Evolutionary conservation across 1,140 invertebrate genomes (phyloP).

Genomic region (Atta texana): DNA sequence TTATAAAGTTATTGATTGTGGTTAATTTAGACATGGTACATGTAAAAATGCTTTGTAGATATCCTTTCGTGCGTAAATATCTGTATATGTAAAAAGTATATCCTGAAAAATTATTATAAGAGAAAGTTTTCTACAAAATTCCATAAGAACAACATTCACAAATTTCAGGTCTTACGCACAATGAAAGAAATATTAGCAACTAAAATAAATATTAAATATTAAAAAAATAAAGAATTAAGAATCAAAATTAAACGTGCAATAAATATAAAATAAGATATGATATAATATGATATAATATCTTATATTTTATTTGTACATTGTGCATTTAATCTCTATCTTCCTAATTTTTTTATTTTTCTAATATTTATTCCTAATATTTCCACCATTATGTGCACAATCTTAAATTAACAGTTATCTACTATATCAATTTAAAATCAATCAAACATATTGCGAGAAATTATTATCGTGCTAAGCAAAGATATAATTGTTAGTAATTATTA

Average conservation of each 20-base stretch:
- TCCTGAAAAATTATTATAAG: slow-evolving; percentile 5
- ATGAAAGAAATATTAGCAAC: too few relatives aligned
- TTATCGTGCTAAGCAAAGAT: slow-evolving; percentile 27
- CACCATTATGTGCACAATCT: too few relatives aligned
- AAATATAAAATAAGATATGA: too few relatives aligned
- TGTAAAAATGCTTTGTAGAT: not conserved
- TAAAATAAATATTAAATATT: too few relatives aligned
- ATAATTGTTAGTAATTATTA: slow-evolving; percentile 67
- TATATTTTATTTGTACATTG: too few relatives aligned
- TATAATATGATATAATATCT: too few relatives aligned
- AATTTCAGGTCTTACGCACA: not conserved
- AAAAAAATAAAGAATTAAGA: too few relatives aligned
- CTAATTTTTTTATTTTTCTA: too few relatives aligned
- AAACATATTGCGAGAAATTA: slow-evolving; percentile 28
- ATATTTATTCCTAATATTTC: too few relatives aligned
- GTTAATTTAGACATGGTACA: not conserved
- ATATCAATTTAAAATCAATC: slow-evolving; percentile 14
- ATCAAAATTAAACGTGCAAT: too few relatives aligned
- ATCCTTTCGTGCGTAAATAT: not conserved
- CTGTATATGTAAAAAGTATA: not conserved
- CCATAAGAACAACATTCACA: not conserved
- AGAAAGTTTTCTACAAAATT: slow-evolving; percentile 6
- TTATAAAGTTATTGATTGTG: not conserved
- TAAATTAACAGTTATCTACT: not conserved
- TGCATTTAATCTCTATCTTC: too few relatives aligned